phyloP scores from a whole-genome alignment of 2,888 invertebrate genomes.

The Lymantria dispar region DNA sequence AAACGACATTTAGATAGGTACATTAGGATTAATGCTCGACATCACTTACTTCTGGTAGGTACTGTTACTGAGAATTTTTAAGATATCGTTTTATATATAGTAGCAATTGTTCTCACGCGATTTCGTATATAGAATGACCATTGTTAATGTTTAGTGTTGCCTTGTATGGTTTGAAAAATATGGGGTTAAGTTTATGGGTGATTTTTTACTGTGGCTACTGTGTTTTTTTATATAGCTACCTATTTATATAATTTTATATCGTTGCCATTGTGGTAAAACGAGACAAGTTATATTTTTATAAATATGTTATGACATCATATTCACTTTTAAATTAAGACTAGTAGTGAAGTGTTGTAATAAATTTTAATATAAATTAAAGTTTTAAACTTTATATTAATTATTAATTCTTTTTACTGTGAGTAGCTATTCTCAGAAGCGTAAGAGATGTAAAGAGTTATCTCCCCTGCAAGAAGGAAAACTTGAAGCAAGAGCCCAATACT shows the following conservation, averaged over 20 bases:
- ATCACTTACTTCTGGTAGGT: slow-evolving; percentile 59
- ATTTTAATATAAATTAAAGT: too few species aligned
- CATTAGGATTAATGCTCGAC: slow-evolving; percentile 80
- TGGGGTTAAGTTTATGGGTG: slow-evolving; percentile 3
- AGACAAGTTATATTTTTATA: too few species aligned
- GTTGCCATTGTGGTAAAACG: not conserved
- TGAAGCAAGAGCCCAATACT: too few species aligned
- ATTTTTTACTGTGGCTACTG: slow-evolving; percentile 5
- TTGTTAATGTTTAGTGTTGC: slow-evolving; percentile 35
- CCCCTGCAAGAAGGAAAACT: too few species aligned
- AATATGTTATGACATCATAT: too few species aligned
- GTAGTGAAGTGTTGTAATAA: too few species aligned
- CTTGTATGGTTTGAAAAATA: slow-evolving; percentile 21
- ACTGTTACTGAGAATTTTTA: slow-evolving; percentile 56
- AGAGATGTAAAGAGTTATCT: too few species aligned
- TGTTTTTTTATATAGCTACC: not conserved
- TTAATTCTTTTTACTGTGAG: too few species aligned
- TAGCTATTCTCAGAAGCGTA: too few species aligned
- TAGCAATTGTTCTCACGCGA: slow-evolving; percentile 46
- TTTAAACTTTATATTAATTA: too few species aligned
- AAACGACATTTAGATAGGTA: slow-evolving; percentile 76
- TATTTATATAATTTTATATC: not conserved
- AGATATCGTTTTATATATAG: slow-evolving; percentile 21
- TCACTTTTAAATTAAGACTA: too few species aligned
- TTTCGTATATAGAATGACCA: slow-evolving; percentile 42